Evolutionary conservation across 1,140 invertebrate genomes (phyloP).

Genomic region (Semibalanus balanoides): DNA sequence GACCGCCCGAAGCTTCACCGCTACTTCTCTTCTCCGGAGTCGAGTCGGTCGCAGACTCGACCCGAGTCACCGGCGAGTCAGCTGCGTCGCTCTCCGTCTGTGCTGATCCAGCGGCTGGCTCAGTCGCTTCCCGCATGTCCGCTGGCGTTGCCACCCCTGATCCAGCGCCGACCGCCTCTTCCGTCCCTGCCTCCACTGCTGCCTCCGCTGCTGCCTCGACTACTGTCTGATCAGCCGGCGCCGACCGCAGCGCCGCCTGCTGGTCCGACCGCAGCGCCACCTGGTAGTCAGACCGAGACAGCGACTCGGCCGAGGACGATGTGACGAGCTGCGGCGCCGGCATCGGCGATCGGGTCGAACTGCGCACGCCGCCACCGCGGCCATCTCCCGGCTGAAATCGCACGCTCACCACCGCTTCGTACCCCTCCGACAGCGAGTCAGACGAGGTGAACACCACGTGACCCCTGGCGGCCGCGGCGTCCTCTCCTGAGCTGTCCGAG

Average conservation of each 20-base stretch:
- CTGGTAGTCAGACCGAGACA: neutral
- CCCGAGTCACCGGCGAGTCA: neutral
- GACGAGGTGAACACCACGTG: neutral
- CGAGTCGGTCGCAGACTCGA: too few relatives aligned
- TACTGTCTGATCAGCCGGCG: neutral
- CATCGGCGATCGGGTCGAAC: neutral
- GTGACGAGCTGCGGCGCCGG: neutral
- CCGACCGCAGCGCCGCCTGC: neutral
- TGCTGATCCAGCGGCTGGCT: neutral
- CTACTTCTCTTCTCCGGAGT: too few relatives aligned
- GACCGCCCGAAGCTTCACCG: too few relatives aligned
- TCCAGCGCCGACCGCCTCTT: too few relatives aligned
- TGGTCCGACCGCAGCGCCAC: neutral
- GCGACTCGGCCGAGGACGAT: neutral
- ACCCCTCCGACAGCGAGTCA: neutral
- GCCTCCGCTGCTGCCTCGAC: too few relatives aligned
- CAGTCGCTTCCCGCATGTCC: too few relatives aligned
- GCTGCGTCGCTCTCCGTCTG: too few relatives aligned
- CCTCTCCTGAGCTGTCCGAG: neutral
- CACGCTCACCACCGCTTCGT: neutral
- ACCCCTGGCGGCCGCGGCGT: neutral
- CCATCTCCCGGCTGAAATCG: neutral
- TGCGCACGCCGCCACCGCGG: too few relatives aligned
- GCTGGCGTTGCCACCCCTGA: too few relatives aligned
- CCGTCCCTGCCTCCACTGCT: too few relatives aligned